Evolutionary conservation across 1,140 invertebrate species (phyloP).

Genomic region (Philotrypesis tridentata): DNA sequence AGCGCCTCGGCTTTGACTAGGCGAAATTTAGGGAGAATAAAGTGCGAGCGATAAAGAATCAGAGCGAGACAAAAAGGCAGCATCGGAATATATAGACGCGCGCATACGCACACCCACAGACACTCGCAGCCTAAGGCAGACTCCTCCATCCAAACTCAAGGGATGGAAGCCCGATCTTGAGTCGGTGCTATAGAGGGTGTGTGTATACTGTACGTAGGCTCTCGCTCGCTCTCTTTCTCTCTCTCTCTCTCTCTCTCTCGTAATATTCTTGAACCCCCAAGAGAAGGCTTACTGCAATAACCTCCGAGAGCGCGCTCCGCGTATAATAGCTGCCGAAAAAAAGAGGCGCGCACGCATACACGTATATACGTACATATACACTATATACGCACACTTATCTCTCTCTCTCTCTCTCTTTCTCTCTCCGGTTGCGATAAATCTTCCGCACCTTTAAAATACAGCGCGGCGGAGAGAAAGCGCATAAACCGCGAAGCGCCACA

Average conservation of each 20-base stretch:
- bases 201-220: slow-evolving; percentile 56
- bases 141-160: slow-evolving; percentile 6
- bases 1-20: background rate
- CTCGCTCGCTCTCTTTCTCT: slow-evolving; percentile 36
- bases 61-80: slow-evolving; percentile 47
- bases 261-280: slow-evolving; percentile 73
- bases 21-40: slow-evolving; percentile 35
- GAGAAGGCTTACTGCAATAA: slow-evolving; percentile 74
- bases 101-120: too few species aligned
- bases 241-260: slow-evolving; percentile 48
- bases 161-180: slow-evolving; percentile 33
- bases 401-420: background rate
- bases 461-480: slow-evolving; percentile 43
- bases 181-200: slow-evolving; percentile 49
- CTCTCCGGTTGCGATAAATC: slow-evolving; percentile 67
- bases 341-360: slow-evolving; percentile 4
- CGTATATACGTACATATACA: too few species aligned
- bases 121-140: background rate
- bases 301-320: slow-evolving; percentile 68
- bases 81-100: background rate
- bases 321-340: slow-evolving; percentile 56
- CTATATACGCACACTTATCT: slow-evolving; percentile 5
- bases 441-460: slow-evolving; percentile 66
- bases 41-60: slow-evolving; percentile 41
- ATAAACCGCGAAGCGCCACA: slow-evolving; percentile 15